Evolutionary conservation across 2,888 invertebrate species (phyloP).

Genomic region (Drosophila testacea): DNA sequence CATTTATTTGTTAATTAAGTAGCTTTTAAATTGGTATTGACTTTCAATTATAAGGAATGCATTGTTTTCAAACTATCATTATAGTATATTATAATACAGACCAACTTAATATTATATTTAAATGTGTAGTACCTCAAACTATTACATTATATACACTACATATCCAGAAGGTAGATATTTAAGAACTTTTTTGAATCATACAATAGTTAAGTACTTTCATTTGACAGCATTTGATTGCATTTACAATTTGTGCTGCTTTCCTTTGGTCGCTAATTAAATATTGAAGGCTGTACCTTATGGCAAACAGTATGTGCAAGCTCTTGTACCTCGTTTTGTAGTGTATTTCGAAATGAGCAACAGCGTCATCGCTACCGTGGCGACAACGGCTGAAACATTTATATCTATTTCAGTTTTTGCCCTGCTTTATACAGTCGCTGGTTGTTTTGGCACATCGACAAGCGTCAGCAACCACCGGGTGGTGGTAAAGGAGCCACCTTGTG

Average conservation of each 20-base stretch:
- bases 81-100: too few relatives aligned
- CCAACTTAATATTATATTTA: too few relatives aligned
- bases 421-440: slow-evolving; percentile 60
- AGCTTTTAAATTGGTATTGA: too few relatives aligned
- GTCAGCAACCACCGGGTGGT: slow-evolving; percentile 15
- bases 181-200: too few relatives aligned
- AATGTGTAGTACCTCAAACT: too few relatives aligned
- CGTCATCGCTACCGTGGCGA: slow-evolving; percentile 47
- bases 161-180: too few relatives aligned
- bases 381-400: slow-evolving; percentile 68
- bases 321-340: neutral
- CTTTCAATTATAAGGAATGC: too few relatives aligned
- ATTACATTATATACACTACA: too few relatives aligned
- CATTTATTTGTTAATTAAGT: too few relatives aligned
- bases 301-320: neutral
- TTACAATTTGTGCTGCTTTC: neutral
- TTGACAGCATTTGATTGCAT: neutral
- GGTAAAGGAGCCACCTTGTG: slow-evolving; percentile 29
- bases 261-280: too few relatives aligned
- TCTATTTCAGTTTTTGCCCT: slow-evolving; percentile 70
- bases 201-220: too few relatives aligned
- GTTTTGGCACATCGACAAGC: slow-evolving; percentile 51
- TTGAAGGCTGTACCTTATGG: neutral
- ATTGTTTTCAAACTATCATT: too few relatives aligned
- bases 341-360: slow-evolving; percentile 30